These are phyloP conservation scores for Gracilinanus agilis DNA, from an alignment of 2,113 vertebrate genomes.

Conservation along the genomic window DNA sequence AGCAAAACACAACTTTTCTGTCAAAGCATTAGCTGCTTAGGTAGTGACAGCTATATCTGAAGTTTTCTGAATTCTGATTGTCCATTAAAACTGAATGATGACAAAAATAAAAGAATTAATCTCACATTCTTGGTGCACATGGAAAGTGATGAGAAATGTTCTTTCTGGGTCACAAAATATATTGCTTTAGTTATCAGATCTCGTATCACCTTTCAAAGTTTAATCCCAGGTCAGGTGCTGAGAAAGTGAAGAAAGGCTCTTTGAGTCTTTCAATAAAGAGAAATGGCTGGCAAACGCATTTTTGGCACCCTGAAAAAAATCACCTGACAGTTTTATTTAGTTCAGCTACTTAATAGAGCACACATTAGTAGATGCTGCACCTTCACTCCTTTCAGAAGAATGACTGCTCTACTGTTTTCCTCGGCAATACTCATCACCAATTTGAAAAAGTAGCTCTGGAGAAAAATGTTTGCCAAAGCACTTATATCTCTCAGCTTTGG, in stretches of 20 bases:
- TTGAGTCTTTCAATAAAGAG: background rate
- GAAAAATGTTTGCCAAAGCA: slow-evolving; percentile 2
- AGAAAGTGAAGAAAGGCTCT: background rate
- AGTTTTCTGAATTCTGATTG: background rate
- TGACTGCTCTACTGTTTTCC: background rate
- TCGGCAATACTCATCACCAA: background rate
- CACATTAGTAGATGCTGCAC: background rate
- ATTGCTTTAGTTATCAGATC: background rate
- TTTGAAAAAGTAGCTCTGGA: slow-evolving; percentile 38
- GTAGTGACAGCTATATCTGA: background rate
- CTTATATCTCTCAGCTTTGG: background rate
- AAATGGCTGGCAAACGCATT: background rate
- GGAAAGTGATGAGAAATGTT: background rate
- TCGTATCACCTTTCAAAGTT: background rate
- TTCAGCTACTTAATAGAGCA: slow-evolving; percentile 11
- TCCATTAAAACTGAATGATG: background rate
- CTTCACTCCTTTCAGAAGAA: slow-evolving; percentile 37
- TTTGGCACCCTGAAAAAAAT: slow-evolving; percentile 9
- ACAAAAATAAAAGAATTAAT: background rate
- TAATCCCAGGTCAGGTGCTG: background rate
- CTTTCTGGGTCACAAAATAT: background rate
- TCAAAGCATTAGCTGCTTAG: background rate
- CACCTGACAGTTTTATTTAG: slow-evolving; percentile 7
- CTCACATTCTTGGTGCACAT: too few relatives aligned
- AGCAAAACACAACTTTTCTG: background rate